Evolutionary conservation across 2,888 invertebrate genomes (phyloP), one percentile per base, ranked within the genome.

Genomic region (Apamea sordens): DNA sequence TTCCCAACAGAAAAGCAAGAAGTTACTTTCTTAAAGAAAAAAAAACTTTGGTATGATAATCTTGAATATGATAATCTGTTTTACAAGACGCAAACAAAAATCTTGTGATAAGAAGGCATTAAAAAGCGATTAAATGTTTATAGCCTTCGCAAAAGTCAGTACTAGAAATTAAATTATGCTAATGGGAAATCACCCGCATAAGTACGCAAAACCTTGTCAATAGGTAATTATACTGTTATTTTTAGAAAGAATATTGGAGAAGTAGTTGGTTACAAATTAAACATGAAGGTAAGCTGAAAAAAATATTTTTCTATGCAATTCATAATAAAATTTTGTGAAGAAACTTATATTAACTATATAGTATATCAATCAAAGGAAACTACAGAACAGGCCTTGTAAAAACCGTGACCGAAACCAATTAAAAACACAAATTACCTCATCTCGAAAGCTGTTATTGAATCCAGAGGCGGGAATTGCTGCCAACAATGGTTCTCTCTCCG

Each of bases 401-500:
- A 67, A 53, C 0, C 13, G 21, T 44, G 24, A 53, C 15, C 2
- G 13, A 71, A 71, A 56, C 7, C n/a, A 50, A 61, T 63, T 13
- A 56, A 85, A 73, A 65, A 53, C 21, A 63, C 1, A 56, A 64
- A 75, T 68, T 92, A 95, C 96, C 95, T 93, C 95, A 94, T 93
- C 84, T 82, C 91, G 87, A 79, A 87, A 90, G 75, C 73, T 76
- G 73, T 80, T 86, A 82, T 89, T 92, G 10, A 92, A 79, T 28
- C 92, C 92, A 28, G 89, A 81, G 28, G 89, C 91, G 21, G 94
- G 93, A 82, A 93, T 90, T 21, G 94, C 93, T 36, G 94, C 89
- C 75, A 96, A 82, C 71, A 96, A 91, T 0, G 96, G 96, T 86
- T 95, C 95, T 13, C 91, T 92, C 84, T 96, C 96, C 4, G 92